phyloP scores from a whole-genome alignment of 1,140 invertebrate genomes.

The Drosophila sucinea region DNA sequence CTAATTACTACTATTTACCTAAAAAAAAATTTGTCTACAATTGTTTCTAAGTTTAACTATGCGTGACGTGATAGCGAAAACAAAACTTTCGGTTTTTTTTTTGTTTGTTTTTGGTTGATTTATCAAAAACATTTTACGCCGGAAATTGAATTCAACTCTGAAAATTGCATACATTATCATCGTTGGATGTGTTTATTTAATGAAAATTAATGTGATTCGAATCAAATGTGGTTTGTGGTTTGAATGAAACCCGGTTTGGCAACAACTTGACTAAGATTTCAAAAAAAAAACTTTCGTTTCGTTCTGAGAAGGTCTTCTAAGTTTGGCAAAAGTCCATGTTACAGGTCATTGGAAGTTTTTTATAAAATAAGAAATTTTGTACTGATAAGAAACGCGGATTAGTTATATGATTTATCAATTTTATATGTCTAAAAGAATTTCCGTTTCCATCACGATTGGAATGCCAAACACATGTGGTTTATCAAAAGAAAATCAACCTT shows the following conservation, averaged over 20 bases:
- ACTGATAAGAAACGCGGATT: too few species aligned
- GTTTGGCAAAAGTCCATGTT: too few species aligned
- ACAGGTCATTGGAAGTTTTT: too few species aligned
- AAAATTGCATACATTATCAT: conserved; percentile 51
- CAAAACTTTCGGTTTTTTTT: conserved; percentile 28
- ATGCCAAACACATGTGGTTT: neutral
- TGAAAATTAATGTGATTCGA: conserved; percentile 54
- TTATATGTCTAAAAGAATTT: too few species aligned
- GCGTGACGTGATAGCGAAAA: conserved; percentile 49
- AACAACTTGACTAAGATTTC: too few species aligned
- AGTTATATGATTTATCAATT: too few species aligned
- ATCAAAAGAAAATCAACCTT: neutral
- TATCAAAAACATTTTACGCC: conserved; percentile 52
- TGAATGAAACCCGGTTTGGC: neutral
- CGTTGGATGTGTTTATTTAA: conserved; percentile 51
- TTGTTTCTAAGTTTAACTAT: conserved; percentile 40
- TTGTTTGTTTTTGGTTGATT: conserved; percentile 21
- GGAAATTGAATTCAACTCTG: conserved; percentile 61
- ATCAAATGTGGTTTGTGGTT: conserved; percentile 52
- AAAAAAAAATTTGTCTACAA: conserved; percentile 15
- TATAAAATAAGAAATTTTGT: too few species aligned
- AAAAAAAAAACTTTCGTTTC: neutral
- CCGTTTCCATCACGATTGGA: too few species aligned
- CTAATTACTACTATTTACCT: conserved; percentile 22
- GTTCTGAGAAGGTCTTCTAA: neutral